Conservation (phyloP, 2,113 vertebrate species). For the Corythaeola cristata region DNA sequence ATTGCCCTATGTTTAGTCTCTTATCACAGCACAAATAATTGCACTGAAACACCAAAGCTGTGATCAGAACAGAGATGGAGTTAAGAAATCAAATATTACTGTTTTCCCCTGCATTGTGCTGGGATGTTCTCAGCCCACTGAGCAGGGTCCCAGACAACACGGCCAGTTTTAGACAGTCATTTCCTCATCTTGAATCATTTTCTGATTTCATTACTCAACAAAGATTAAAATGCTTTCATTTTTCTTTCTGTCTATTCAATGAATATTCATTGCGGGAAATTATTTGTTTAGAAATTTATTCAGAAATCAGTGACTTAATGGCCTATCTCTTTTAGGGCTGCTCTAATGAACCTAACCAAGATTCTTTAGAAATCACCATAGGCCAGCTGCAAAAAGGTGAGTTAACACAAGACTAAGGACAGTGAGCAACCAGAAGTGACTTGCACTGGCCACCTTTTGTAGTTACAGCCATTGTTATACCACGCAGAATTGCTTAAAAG, state of each 20-base stretch:
- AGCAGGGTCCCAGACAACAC: not conserved
- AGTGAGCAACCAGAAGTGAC: not conserved
- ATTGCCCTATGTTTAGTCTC: conserved; percentile 52
- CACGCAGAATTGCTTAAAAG: not conserved
- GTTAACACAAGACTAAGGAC: not conserved
- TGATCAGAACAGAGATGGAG: conserved; percentile 47
- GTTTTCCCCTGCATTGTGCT: not conserved
- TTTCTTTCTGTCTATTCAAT: not conserved
- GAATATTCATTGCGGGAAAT: not conserved
- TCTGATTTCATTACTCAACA: conserved; percentile 43
- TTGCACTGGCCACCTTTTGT: not conserved
- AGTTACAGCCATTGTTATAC: not conserved
- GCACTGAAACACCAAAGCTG: conserved; percentile 43
- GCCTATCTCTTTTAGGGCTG: not conserved
- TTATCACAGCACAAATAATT: conserved; percentile 66
- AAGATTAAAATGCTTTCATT: not conserved
- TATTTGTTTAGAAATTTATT: conserved; percentile 41
- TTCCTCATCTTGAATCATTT: conserved; percentile 59
- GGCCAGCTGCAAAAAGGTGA: not conserved
- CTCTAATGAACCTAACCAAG: not conserved
- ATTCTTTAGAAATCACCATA: not conserved
- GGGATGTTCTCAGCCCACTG: not conserved
- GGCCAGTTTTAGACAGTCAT: not conserved
- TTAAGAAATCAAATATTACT: conserved; percentile 33
- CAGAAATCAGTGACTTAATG: conserved; percentile 15